A percentile compares a stretch with the other conserved stretches of the same genome.
Evolutionary conservation across 1,140 invertebrate genomes (phyloP).

Genomic region (Physella acuta): DNA sequence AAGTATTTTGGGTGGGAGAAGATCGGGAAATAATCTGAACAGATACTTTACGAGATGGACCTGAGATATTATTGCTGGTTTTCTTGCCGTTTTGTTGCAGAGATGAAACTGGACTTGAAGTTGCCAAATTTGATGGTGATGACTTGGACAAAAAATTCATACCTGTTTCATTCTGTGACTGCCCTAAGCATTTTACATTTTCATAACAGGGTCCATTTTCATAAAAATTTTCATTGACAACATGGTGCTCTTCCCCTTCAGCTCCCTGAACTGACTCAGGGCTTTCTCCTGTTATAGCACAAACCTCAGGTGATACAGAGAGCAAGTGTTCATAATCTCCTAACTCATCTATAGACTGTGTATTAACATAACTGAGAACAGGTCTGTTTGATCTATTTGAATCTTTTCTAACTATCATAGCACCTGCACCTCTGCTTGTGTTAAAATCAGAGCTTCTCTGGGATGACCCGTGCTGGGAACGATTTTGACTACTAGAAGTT

Average conservation of each 20-base stretch:
- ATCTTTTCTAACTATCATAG: conserved; percentile 11
- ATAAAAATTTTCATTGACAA: conserved; percentile 15
- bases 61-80: no score
- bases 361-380: conserved; percentile 12
- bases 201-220: conserved; percentile 24
- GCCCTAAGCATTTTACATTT: conserved; percentile 1
- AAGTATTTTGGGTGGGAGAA: neutral
- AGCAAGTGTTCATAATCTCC: conserved; percentile 11
- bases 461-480: neutral
- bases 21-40: neutral
- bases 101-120: neutral
- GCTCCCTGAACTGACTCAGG: neutral
- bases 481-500: neutral
- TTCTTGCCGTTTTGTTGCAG: no score
- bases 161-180: neutral
- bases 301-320: conserved; percentile 19
- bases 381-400: neutral
- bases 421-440: neutral
- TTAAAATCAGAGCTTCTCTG: neutral
- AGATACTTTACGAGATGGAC: neutral
- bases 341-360: neutral
- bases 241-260: neutral
- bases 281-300: conserved; percentile 22
- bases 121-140: conserved; percentile 5
- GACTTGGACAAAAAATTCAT: conserved; percentile 8